A percentile compares a stretch with the other conserved stretches of the same genome.
These are phyloP conservation scores for Sula dactylatra DNA, from an alignment of 2,113 vertebrate genomes.

Conservation along the genomic window DNA sequence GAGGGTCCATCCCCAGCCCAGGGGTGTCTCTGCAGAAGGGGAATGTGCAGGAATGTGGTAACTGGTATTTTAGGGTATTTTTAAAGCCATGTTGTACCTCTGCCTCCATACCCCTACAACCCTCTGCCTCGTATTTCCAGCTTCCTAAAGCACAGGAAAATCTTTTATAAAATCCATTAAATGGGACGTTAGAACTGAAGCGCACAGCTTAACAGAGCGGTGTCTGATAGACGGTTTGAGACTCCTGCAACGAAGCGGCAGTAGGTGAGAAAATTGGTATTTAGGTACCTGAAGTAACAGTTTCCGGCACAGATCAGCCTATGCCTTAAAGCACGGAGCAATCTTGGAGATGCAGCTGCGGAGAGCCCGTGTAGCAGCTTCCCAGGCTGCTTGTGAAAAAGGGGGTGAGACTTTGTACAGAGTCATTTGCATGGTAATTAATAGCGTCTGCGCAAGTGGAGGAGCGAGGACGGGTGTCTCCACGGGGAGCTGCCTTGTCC, in stretches of 20 bases:
- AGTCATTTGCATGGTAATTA: slow-evolving; percentile 77
- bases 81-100: neutral
- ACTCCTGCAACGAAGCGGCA: neutral
- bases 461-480: neutral
- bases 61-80: neutral
- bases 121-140: neutral
- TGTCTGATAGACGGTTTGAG: rapidly evolving
- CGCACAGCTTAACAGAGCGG: neutral
- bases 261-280: neutral
- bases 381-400: neutral
- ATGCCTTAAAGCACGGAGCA: neutral
- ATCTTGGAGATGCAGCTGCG: neutral
- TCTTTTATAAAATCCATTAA: neutral
- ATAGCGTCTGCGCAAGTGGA: neutral
- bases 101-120: neutral
- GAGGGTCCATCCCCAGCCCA: neutral
- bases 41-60: neutral
- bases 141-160: neutral
- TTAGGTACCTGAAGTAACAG: neutral
- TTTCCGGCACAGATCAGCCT: neutral
- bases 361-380: neutral
- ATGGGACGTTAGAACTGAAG: neutral
- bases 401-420: neutral
- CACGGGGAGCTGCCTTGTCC: neutral
- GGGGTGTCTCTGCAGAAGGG: neutral